Base-by-base conservation (phyloP, 2,113 vertebrate species). In the Nothoprocta pentlandii region DNA sequence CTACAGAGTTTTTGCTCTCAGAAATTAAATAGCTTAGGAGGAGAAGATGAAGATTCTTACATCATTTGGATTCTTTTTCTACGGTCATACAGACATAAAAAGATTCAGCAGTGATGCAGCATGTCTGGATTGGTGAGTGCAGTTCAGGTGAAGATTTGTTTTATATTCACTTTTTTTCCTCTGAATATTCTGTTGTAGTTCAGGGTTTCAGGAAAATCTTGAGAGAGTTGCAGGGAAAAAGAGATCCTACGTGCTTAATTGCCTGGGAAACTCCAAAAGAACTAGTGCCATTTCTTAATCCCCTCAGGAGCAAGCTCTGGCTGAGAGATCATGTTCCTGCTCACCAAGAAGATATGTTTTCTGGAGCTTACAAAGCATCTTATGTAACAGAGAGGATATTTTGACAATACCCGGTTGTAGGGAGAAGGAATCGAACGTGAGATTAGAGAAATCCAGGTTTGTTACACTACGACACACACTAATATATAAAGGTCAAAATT, bases 11-110 rank as follows among this genome's bases (percentile, higher is more conserved):
- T 92, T 93, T 94, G 54, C 88, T 67, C 91, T 95, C 87, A 92
- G 88, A 95, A 93, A 90, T 89, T 51, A 81, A 94, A 90, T 83
- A 74, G 71, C 91, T 96, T 91, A 75, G 78, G 69, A 89, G 94
- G 75, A 94, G 26, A 91, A 89, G 71, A 84, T 39, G 96, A 91
- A 80, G 41, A 59, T 32, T 56, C 12, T 47, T 90, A 63, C 47
- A 77, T 70, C 89, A 26, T 2, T 39, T 85, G 34, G 19, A 16
- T 34, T 73, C 32, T 58, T 92, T 68, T 58, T 36, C 19, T 83
- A 12, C 53, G 47, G 10, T 42, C 16, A 56, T 28, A 63, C 41
- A 89, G 77, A 74, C 73, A 63, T 80, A 70, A 94, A 77, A 87
- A 64, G 16, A 66, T 20, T 80, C 44, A 85, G 21, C 59, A 61